Conservation (phyloP, 1,140 invertebrate species). For the Polypedilum pembai region DNA sequence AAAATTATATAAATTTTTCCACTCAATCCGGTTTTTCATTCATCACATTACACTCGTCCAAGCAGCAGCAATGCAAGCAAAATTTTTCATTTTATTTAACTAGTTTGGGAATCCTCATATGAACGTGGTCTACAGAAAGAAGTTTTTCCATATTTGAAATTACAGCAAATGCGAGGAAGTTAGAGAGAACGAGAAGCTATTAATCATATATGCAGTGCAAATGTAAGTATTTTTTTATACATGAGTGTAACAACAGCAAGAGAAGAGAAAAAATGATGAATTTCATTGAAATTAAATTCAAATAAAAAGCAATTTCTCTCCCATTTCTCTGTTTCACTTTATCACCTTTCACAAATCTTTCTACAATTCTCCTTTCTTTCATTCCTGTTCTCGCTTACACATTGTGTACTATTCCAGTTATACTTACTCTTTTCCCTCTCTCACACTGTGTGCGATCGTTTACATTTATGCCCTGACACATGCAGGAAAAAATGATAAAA, state of each 20-base stretch:
- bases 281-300: constrained; percentile 24
- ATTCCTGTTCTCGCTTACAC: background rate
- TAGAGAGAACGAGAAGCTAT: constrained; percentile 16
- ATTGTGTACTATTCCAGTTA: background rate
- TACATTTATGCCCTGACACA: background rate
- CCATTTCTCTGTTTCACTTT: constrained; percentile 11
- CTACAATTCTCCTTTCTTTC: background rate
- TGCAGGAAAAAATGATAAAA: constrained; percentile 27
- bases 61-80: too few species aligned
- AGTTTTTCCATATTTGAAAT: background rate
- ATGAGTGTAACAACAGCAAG: background rate
- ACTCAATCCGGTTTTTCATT: too few species aligned
- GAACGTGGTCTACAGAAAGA: background rate
- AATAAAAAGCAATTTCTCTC: constrained; percentile 26
- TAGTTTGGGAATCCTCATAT: too few species aligned
- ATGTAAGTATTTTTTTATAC: background rate
- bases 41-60: too few species aligned
- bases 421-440: background rate
- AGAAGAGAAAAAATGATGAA: constrained; percentile 18
- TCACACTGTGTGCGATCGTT: background rate
- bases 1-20: too few species aligned
- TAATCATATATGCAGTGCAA: constrained; percentile 17
- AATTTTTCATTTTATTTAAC: too few species aligned
- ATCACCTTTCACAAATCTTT: constrained; percentile 24
- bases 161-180: background rate